Evolutionary conservation across 2,888 invertebrate species (phyloP).

Genomic region (Cacoxenus indagator): DNA sequence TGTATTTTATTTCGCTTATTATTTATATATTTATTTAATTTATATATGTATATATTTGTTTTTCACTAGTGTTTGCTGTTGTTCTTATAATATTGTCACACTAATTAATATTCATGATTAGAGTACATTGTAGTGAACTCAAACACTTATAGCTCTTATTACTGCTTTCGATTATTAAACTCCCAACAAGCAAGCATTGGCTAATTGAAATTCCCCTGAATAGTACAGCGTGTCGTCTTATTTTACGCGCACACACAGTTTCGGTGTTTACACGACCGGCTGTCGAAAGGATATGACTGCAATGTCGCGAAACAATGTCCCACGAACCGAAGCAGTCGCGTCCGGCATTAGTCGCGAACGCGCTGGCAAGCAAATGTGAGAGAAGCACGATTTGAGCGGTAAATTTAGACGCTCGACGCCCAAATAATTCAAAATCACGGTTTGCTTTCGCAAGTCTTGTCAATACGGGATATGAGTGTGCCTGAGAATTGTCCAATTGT

Average conservation of each 20-base stretch:
- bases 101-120: no score
- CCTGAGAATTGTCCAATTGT: not conserved
- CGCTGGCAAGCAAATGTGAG: constrained; percentile 50
- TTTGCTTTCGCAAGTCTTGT: not conserved
- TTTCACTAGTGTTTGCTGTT: no score
- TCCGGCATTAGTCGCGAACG: constrained; percentile 59
- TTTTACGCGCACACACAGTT: constrained; percentile 40
- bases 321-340: constrained; percentile 65
- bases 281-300: constrained; percentile 65
- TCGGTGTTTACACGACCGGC: constrained; percentile 55
- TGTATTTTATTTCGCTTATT: no score
- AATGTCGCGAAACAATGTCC: constrained; percentile 53
- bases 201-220: no score
- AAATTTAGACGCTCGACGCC: constrained; percentile 53
- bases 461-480: constrained; percentile 33
- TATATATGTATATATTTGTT: no score
- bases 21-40: no score
- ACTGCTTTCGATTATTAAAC: no score
- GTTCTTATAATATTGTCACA: no score
- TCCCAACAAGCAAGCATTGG: no score
- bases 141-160: no score
- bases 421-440: constrained; percentile 23
- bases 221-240: no score
- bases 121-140: no score
- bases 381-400: constrained; percentile 66